Conservation (phyloP, 2,113 vertebrate genomes). For the Junco hyemalis region DNA sequence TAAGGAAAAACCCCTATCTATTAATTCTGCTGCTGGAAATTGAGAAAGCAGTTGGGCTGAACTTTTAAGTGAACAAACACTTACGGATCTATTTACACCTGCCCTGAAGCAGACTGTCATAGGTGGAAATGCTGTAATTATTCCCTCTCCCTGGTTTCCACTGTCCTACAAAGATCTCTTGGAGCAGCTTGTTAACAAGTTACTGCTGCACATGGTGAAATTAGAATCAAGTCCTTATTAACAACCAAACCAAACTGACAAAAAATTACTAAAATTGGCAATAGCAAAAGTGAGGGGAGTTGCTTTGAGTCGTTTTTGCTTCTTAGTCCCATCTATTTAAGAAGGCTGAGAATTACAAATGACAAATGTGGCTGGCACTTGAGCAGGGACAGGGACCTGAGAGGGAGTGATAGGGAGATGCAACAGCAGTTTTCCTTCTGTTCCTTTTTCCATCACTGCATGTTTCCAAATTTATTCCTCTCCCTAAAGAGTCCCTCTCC, state of each 20-base stretch:
- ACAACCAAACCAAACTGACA: not conserved
- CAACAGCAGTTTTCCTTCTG: not conserved
- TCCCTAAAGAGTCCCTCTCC: not conserved
- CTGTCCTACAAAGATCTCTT: constrained; percentile 43
- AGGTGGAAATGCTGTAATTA: constrained; percentile 59
- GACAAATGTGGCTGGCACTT: not conserved
- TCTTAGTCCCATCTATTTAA: constrained; percentile 36
- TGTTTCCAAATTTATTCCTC: not conserved
- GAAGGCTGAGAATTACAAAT: constrained; percentile 42
- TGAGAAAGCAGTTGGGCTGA: constrained; percentile 34
- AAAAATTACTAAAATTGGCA: not conserved
- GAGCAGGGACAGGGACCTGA: not conserved
- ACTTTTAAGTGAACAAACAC: constrained; percentile 42
- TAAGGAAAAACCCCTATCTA: not conserved
- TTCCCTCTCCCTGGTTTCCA: constrained; percentile 47
- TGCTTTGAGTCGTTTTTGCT: constrained; percentile 14
- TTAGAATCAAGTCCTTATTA: not conserved
- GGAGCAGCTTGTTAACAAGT: constrained; percentile 53
- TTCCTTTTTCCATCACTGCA: not conserved
- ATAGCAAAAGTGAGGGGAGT: not conserved
- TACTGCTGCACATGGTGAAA: not conserved
- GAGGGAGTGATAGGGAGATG: not conserved
- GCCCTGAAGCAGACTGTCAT: constrained; percentile 58
- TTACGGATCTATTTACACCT: constrained; percentile 66
- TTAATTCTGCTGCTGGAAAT: not conserved